Percentiles rank a stretch among this genome's conserved stretches.
These are phyloP conservation scores for Cliona cf. orientalis DNA, from an alignment of 37 sponge, comb jelly and placozoan species.

Conservation along the genomic window DNA sequence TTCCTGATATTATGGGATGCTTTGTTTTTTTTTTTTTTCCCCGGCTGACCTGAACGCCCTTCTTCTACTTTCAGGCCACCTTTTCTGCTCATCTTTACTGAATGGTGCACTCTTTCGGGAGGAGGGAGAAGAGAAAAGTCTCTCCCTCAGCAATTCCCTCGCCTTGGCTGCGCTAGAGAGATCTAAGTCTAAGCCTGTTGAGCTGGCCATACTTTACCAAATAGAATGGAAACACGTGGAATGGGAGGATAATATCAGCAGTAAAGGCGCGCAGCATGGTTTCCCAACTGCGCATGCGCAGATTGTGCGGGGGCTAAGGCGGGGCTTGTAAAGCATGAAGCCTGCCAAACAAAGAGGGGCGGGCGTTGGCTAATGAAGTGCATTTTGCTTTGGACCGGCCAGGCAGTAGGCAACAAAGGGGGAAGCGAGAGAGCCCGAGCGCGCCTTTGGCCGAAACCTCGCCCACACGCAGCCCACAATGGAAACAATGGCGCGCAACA, in stretches of 20 bases:
- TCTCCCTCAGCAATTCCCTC: not conserved
- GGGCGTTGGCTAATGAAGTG: no score
- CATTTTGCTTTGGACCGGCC: no score
- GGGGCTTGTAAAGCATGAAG: no score
- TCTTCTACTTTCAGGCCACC: not conserved
- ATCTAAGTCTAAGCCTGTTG: no score
- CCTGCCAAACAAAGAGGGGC: no score
- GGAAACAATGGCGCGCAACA: conserved; percentile 11
- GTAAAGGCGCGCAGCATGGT: no score
- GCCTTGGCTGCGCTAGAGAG: not conserved
- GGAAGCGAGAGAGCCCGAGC: conserved; percentile 25
- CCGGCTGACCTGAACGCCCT: not conserved
- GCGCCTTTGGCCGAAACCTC: not conserved
- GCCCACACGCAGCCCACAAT: not conserved
- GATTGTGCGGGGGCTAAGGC: no score
- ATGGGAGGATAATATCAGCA: no score
- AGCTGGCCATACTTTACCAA: not conserved
- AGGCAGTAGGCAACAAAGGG: no score
- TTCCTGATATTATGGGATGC: no score
- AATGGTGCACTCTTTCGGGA: not conserved
- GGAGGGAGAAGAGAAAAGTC: not conserved
- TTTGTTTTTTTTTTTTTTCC: not conserved
- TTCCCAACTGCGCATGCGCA: not conserved
- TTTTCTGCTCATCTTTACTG: not conserved
- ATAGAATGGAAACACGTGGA: no score